Percentiles rank a stretch among this genome's conserved stretches.
These are phyloP conservation scores for Neostethus bicornis DNA, from an alignment of 2,797 vertebrate species.

Conservation along the genomic window DNA sequence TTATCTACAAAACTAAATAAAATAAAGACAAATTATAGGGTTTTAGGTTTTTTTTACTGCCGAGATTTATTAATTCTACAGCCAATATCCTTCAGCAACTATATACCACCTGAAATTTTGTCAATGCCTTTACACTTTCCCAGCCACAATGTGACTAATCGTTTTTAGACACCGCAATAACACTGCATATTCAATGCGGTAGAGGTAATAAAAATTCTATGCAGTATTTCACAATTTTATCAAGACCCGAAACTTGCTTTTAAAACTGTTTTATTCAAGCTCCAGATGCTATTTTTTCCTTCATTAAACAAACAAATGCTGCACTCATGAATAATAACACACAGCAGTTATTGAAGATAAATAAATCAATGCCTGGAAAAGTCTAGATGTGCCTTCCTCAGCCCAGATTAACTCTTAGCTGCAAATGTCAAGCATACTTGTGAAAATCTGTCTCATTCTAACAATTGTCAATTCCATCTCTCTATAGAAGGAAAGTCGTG, in stretches of 20 bases:
- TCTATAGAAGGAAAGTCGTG: constrained; percentile 42
- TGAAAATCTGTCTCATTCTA: constrained; percentile 52
- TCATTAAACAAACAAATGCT: constrained; percentile 17
- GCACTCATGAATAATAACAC: constrained; percentile 2
- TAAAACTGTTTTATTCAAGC: neutral
- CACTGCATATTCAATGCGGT: constrained; percentile 24
- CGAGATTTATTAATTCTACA: constrained; percentile 19
- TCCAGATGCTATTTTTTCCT: constrained; percentile 3
- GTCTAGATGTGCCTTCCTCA: constrained; percentile 40
- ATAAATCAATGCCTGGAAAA: constrained; percentile 18
- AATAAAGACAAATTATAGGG: constrained; percentile 9
- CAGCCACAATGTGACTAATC: constrained; percentile 40
- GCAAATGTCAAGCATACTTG: constrained; percentile 57
- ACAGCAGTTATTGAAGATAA: constrained; percentile 6
- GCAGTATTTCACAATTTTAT: constrained; percentile 4
- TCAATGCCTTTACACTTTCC: constrained; percentile 43
- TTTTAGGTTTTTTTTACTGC: neutral
- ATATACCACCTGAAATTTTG: constrained; percentile 28
- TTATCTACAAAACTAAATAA: neutral
- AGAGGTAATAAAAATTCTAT: constrained; percentile 18
- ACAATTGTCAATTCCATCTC: constrained; percentile 50
- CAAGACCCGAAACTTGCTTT: neutral
- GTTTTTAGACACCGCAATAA: constrained; percentile 32
- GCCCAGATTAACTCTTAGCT: constrained; percentile 42
- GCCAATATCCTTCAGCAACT: constrained; percentile 19